phyloP scores from a whole-genome alignment of 2,797 vertebrate species.

The Novumbra hubbsi region DNA sequence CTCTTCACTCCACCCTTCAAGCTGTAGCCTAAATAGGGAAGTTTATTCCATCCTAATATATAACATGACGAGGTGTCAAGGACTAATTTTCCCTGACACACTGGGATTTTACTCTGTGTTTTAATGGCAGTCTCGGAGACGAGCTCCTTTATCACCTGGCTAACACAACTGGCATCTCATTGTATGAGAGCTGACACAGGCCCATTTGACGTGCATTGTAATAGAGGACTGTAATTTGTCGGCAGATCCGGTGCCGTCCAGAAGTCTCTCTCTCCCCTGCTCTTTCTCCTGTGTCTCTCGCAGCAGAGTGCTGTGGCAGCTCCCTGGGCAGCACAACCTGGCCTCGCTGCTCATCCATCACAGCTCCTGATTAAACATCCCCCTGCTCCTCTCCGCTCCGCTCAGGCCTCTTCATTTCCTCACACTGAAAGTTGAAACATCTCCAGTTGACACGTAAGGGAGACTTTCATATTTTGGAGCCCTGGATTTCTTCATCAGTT shows the following conservation, averaged over 20 bases:
- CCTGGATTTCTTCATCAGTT: slow-evolving; percentile 22
- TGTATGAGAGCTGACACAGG: slow-evolving; percentile 78
- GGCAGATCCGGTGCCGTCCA: slow-evolving; percentile 72
- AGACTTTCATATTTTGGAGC: slow-evolving; percentile 31
- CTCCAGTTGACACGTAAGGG: slow-evolving; percentile 31
- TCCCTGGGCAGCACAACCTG: slow-evolving; percentile 32
- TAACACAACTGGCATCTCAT: slow-evolving; percentile 71
- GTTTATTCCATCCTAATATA: slow-evolving; percentile 57
- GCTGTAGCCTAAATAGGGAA: slow-evolving; percentile 35
- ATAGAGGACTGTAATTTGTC: slow-evolving; percentile 82
- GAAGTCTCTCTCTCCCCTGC: slow-evolving; percentile 71
- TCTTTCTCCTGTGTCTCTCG: slow-evolving; percentile 56
- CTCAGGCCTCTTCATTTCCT: slow-evolving; percentile 46
- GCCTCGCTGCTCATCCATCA: slow-evolving; percentile 65
- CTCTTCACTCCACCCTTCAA: neutral
- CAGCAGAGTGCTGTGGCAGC: neutral
- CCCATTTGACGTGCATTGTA: slow-evolving; percentile 77
- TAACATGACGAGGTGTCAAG: slow-evolving; percentile 63
- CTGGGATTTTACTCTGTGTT: slow-evolving; percentile 54
- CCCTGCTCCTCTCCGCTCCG: slow-evolving; percentile 53
- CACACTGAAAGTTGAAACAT: slow-evolving; percentile 43
- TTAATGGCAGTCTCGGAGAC: slow-evolving; percentile 52
- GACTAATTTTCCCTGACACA: slow-evolving; percentile 67
- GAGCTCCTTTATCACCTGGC: slow-evolving; percentile 71
- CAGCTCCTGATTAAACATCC: slow-evolving; percentile 68